Percentiles rank a stretch among this genome's conserved stretches.
These are phyloP conservation scores for Drosophila saltans DNA, from an alignment of 1,140 invertebrate species.

Conservation along the genomic window DNA sequence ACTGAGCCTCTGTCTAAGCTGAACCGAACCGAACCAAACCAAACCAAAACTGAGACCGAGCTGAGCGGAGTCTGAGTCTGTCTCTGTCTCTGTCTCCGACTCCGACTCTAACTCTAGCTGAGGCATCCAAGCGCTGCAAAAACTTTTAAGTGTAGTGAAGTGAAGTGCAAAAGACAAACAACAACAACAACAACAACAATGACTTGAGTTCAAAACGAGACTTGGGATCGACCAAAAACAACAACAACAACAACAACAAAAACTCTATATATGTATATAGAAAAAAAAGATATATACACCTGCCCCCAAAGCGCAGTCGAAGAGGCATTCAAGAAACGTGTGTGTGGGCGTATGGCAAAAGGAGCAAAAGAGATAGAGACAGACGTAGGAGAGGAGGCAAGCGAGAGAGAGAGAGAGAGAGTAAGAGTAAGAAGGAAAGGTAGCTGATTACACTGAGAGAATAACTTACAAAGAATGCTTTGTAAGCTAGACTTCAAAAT, in stretches of 20 bases:
- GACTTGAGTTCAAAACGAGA: slow-evolving; percentile 66
- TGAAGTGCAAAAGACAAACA: slow-evolving; percentile 83
- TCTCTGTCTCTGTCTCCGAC: background rate
- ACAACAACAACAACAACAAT: slow-evolving; percentile 53
- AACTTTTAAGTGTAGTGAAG: slow-evolving; percentile 81
- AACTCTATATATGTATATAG: background rate
- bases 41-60: slow-evolving; percentile 3
- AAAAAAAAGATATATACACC: slow-evolving; percentile 42
- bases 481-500: too few relatives aligned
- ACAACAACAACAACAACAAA: slow-evolving; percentile 18
- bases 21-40: slow-evolving; percentile 3
- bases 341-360: slow-evolving; percentile 37
- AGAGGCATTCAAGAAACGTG: slow-evolving; percentile 29
- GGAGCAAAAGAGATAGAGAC: background rate
- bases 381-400: background rate
- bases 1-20: slow-evolving; percentile 39
- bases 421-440: background rate
- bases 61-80: slow-evolving; percentile 22
- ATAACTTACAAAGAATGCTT: too few relatives aligned
- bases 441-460: background rate
- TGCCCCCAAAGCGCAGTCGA: slow-evolving; percentile 30
- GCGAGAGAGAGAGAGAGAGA: background rate
- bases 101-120: slow-evolving; percentile 19
- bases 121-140: slow-evolving; percentile 76
- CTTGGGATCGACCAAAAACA: slow-evolving; percentile 32